Percentiles rank a stretch among this genome's conserved stretches.
Conservation (phyloP, 2,113 vertebrate species). For the Silurus glanis region DNA sequence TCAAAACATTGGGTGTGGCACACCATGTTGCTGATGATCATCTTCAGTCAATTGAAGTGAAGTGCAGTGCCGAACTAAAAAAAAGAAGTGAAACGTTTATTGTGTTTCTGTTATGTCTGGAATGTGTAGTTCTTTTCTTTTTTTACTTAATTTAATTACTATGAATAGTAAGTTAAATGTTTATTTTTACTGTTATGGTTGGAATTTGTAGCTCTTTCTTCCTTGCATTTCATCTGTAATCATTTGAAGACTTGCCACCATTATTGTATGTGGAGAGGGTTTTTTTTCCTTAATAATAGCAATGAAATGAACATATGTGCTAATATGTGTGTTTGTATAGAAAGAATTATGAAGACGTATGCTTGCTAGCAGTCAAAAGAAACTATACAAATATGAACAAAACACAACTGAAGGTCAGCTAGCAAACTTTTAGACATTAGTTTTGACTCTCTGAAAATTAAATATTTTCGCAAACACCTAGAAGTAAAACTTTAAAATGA, state of each 20-base stretch:
- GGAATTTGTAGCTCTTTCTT: background rate
- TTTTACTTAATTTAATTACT: background rate
- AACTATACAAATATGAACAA: background rate
- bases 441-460: background rate
- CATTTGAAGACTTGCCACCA: background rate
- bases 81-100: no score
- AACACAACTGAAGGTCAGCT: background rate
- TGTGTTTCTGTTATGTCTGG: no score
- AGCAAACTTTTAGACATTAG: background rate
- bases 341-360: background rate
- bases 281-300: background rate
- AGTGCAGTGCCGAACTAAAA: no score
- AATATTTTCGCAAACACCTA: background rate
- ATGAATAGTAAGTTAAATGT: background rate
- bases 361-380: background rate
- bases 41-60: background rate
- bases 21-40: background rate
- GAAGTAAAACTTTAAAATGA: background rate
- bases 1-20: background rate
- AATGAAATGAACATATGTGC: background rate
- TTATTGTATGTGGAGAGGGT: background rate
- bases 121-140: background rate
- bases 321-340: background rate
- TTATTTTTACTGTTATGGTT: background rate
- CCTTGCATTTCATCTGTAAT: background rate